These are phyloP conservation scores for Pempheris klunzingeri DNA, from an alignment of 2,797 vertebrate genomes.

Conservation along the genomic window DNA sequence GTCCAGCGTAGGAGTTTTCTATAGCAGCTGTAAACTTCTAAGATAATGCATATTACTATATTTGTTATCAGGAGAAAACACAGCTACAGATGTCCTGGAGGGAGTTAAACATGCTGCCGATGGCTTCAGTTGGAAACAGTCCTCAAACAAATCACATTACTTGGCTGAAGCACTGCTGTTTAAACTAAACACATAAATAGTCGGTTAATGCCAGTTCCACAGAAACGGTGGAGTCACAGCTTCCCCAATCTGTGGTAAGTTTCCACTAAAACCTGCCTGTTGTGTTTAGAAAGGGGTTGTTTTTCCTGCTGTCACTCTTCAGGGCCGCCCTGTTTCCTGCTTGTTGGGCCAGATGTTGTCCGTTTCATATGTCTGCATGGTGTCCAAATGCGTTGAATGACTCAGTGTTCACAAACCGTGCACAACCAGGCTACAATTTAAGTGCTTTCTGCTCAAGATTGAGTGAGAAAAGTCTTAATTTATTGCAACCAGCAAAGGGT, in stretches of 20 bases:
- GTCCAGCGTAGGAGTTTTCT: neutral
- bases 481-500: neutral
- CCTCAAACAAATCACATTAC: constrained; percentile 51
- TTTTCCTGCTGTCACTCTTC: constrained; percentile 19
- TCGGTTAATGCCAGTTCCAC: neutral
- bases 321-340: constrained; percentile 24
- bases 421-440: neutral
- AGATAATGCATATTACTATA: neutral
- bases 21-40: neutral
- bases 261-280: constrained; percentile 39
- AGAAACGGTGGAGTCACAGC: neutral
- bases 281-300: constrained; percentile 41
- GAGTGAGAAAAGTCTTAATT: neutral
- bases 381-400: neutral
- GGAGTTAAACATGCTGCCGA: neutral
- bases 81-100: neutral
- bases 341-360: constrained; percentile 53
- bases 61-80: neutral
- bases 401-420: neutral
- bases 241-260: constrained; percentile 24
- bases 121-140: constrained; percentile 20
- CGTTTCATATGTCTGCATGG: constrained; percentile 9
- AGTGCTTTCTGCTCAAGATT: neutral
- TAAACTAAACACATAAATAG: constrained; percentile 55
- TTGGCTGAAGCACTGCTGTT: constrained; percentile 24